Percentiles rank a stretch among this genome's conserved stretches.
phyloP scores from a whole-genome alignment of 2,797 vertebrate species.

The Hemibagrus guttatus region DNA sequence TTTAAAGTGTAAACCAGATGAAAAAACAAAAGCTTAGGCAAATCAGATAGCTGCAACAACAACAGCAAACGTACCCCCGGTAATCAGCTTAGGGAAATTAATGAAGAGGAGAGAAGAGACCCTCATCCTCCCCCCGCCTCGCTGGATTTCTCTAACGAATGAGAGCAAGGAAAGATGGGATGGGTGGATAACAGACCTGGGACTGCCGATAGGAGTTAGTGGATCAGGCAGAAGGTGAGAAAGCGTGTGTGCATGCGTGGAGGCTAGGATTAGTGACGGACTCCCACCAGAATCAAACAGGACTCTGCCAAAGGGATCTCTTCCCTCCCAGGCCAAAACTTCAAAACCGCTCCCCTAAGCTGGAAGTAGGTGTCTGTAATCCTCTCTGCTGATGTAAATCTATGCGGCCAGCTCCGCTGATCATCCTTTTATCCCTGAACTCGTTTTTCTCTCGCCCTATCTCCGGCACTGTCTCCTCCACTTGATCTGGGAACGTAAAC shows the following conservation, averaged over 20 bases:
- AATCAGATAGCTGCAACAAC: constrained; percentile 98
- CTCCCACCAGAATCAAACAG: constrained; percentile 89
- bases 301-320: constrained; percentile 87
- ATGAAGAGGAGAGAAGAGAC: constrained; percentile 83
- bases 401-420: constrained; percentile 76
- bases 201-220: constrained; percentile 83
- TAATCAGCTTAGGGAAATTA: constrained; percentile 99
- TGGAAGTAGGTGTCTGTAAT: constrained; percentile 86
- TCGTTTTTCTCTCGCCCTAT: constrained; percentile 47
- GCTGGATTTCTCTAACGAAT: constrained; percentile 42
- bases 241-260: constrained; percentile 61
- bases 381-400: constrained; percentile 87
- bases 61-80: constrained; percentile 93
- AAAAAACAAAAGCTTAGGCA: constrained; percentile 99
- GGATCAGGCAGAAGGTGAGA: constrained; percentile 94
- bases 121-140: constrained; percentile 63
- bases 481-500: constrained; percentile 82
- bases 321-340: constrained; percentile 81
- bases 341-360: constrained; percentile 83
- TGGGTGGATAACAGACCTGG: constrained; percentile 74
- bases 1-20: constrained; percentile 99
- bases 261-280: constrained; percentile 88
- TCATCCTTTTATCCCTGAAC: constrained; percentile 76
- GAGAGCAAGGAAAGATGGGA: constrained; percentile 42
- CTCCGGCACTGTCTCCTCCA: constrained; percentile 52